A percentile compares a stretch with the other conserved stretches of the same genome.
Evolutionary conservation across 2,888 invertebrate species (phyloP).

Genomic region (Osmoderma eremita): DNA sequence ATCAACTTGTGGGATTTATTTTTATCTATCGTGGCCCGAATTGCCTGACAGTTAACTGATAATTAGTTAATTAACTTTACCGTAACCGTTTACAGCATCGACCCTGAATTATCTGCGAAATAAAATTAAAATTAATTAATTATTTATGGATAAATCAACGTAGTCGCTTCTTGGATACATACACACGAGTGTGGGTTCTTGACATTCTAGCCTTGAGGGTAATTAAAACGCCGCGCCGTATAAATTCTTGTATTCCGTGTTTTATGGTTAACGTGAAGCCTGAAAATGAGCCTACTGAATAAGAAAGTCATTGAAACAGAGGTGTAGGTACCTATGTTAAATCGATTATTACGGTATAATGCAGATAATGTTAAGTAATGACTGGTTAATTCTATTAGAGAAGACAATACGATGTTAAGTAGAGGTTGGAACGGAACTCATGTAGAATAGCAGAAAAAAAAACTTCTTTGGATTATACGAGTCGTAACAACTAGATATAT

Average conservation of each 20-base stretch:
- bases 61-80: conserved; percentile 29
- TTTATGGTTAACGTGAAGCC: conserved; percentile 1
- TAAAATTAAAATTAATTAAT: conserved; percentile 33
- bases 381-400: not conserved
- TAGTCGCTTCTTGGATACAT: not conserved
- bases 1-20: not conserved
- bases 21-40: conserved; percentile 6
- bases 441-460: too few relatives aligned
- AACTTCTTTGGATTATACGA: too few relatives aligned
- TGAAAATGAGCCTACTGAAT: not conserved
- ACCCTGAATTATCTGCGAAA: conserved; percentile 18
- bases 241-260: conserved; percentile 19
- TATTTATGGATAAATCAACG: conserved; percentile 19
- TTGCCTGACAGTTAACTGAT: conserved; percentile 16
- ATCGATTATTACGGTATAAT: too few relatives aligned
- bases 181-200: not conserved
- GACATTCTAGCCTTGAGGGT: conserved; percentile 8
- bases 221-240: conserved; percentile 25
- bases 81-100: conserved; percentile 1
- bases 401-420: not conserved
- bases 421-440: not conserved
- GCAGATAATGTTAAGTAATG: too few relatives aligned
- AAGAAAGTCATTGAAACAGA: not conserved
- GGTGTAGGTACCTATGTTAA: not conserved
- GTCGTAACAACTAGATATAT: too few relatives aligned